Conservation (phyloP, 2,113 vertebrate genomes). For the Festucalex cinctus region DNA sequence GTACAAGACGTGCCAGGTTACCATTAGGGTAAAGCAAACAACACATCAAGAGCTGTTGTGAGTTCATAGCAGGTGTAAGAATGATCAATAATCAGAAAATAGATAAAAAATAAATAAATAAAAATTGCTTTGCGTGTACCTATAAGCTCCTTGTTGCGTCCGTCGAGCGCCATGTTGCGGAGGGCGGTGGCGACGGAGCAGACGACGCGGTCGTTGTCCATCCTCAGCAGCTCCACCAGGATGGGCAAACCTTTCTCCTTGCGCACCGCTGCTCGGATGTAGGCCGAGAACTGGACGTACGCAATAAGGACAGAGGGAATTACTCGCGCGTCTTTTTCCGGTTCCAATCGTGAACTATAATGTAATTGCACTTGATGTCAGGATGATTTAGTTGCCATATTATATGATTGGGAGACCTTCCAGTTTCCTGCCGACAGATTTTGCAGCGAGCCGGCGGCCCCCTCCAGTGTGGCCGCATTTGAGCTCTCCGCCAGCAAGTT, state of each 20-base stretch:
- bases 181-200: slow-evolving; percentile 94
- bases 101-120: too few relatives aligned
- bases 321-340: background rate
- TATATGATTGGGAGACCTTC: slow-evolving; percentile 74
- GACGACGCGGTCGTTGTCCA: slow-evolving; percentile 96
- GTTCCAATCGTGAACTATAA: background rate
- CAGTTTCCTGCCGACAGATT: slow-evolving; percentile 97
- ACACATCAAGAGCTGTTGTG: too few relatives aligned
- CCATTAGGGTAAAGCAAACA: too few relatives aligned
- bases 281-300: slow-evolving; percentile 85
- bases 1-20: too few relatives aligned
- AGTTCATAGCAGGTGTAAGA: background rate
- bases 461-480: slow-evolving; percentile 94
- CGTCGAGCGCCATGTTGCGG: slow-evolving; percentile 93
- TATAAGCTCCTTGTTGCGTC: slow-evolving; percentile 96
- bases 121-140: slow-evolving; percentile 64
- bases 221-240: slow-evolving; percentile 93
- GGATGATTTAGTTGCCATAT: background rate
- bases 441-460: slow-evolving; percentile 93
- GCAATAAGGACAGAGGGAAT: background rate
- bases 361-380: background rate
- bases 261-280: slow-evolving; percentile 91
- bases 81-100: background rate
- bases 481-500: slow-evolving; percentile 96
- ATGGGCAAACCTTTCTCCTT: slow-evolving; percentile 98